phyloP scores from a whole-genome alignment of 2,888 invertebrate species.

The Malthinus seriepunctatus region DNA sequence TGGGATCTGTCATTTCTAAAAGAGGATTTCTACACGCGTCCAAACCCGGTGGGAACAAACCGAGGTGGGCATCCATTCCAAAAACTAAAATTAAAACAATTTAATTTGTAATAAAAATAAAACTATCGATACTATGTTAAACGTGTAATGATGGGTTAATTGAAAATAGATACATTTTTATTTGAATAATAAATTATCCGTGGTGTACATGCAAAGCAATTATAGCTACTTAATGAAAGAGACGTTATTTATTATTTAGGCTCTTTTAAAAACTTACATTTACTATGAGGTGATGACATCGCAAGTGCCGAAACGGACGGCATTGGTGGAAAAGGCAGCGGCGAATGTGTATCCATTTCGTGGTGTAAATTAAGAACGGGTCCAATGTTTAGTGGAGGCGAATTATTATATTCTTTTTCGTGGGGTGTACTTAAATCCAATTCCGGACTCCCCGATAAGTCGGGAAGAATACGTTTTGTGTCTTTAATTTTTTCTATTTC shows the following conservation, averaged over 20 bases:
- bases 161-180: not conserved
- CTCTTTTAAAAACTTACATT: conserved; percentile 52
- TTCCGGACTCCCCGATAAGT: conserved; percentile 46
- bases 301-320: conserved; percentile 75
- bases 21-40: conserved; percentile 75
- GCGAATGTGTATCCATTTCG: conserved; percentile 52
- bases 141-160: not conserved
- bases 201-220: too few species aligned
- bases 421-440: conserved; percentile 48
- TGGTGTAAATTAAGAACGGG: conserved; percentile 58
- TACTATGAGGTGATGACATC: conserved; percentile 81
- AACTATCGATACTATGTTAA: too few species aligned
- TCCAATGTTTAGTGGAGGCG: conserved; percentile 60
- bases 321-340: conserved; percentile 74
- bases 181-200: too few species aligned
- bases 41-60: conserved; percentile 76
- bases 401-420: conserved; percentile 54
- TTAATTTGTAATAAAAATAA: not conserved
- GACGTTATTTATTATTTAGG: too few species aligned
- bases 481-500: conserved; percentile 43
- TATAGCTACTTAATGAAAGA: too few species aligned
- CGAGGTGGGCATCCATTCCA: conserved; percentile 73
- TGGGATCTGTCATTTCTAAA: conserved; percentile 74
- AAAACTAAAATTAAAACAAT: conserved; percentile 63
- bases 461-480: conserved; percentile 27